Conservation (phyloP, 2,888 invertebrate genomes). For the Caenorhabditis plicata region DNA sequence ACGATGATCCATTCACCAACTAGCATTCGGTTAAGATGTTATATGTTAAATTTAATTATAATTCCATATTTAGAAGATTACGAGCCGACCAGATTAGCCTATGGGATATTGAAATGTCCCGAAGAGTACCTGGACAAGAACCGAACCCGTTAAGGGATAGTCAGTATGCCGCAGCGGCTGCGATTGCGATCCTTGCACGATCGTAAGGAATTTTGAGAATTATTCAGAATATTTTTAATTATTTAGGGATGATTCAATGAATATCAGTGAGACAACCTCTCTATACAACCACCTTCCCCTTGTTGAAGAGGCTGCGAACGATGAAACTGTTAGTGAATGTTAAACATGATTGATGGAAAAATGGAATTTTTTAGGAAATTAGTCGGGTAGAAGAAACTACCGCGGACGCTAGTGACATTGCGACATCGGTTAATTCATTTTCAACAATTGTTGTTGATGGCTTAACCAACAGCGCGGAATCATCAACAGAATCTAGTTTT, state of each 20-base stretch:
- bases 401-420: too few relatives aligned
- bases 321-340: not conserved
- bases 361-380: not conserved
- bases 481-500: too few relatives aligned
- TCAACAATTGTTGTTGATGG: too few relatives aligned
- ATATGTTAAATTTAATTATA: not conserved
- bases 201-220: constrained; percentile 10
- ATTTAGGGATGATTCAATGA: too few relatives aligned
- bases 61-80: constrained; percentile 4
- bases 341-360: not conserved
- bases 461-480: too few relatives aligned
- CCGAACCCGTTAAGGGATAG: constrained; percentile 33
- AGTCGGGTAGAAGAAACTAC: too few relatives aligned
- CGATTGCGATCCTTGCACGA: constrained; percentile 37
- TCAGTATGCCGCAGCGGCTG: constrained; percentile 42
- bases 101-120: constrained; percentile 44
- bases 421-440: too few relatives aligned
- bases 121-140: constrained; percentile 8
- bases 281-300: too few relatives aligned
- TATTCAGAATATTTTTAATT: not conserved
- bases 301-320: constrained; percentile 1
- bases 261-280: too few relatives aligned
- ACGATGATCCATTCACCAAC: constrained; percentile 27
- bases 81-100: constrained; percentile 22
- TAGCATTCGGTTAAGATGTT: constrained; percentile 4